Base-by-base conservation (phyloP, 2,888 invertebrate species). In the Heliconius cydno region DNA sequence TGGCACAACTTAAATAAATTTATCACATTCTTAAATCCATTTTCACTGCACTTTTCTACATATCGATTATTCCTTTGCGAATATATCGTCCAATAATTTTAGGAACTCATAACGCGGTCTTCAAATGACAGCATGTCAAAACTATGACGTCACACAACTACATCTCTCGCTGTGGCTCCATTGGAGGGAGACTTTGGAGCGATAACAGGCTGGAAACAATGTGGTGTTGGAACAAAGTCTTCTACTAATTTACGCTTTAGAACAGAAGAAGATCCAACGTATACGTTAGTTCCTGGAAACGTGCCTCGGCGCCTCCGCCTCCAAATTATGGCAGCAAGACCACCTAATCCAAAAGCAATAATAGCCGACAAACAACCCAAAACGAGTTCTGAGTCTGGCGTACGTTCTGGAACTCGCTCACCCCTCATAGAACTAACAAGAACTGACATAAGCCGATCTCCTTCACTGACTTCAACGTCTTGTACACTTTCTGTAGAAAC, bases 101-200 rank as follows among this genome's bases (percentile, higher is more conserved):
- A 95, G 95, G 95, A 95, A 95, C 95, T 95, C 91, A 93, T 92
- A 90, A 93, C 91, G 91, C 95, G 94, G 93, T 95, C 94, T 91
- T 95, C 95, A 84, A 94, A 90, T 86, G 95, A 95, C 90, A 96
- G 92, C 92, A 95, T 94, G 88, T 95, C 96, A 86, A 95, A 95
- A 90, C 95, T 96, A 89, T 96, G 96, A 92, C 96, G 96, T 96
- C 96, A 96, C 95, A 96, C 96, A 83, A 96, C 95, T 83, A 96
- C 96, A 87, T 96, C 96, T 82, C 95, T 92, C 9, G 94, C 88
- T 80, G 90, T 89, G 22, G 90, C 86, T 74, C 93, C 94, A 82
- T 93, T 95, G 83, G 90, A 89, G 66, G 94, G 91, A 75, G 92
- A 91, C 79, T 95, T 92, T 19, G 96, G 95, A 78, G 96, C 94